A percentile compares a stretch with the other conserved stretches of the same genome.
Conservation (phyloP, 2,797 vertebrate species). For the Danio kyathit region DNA sequence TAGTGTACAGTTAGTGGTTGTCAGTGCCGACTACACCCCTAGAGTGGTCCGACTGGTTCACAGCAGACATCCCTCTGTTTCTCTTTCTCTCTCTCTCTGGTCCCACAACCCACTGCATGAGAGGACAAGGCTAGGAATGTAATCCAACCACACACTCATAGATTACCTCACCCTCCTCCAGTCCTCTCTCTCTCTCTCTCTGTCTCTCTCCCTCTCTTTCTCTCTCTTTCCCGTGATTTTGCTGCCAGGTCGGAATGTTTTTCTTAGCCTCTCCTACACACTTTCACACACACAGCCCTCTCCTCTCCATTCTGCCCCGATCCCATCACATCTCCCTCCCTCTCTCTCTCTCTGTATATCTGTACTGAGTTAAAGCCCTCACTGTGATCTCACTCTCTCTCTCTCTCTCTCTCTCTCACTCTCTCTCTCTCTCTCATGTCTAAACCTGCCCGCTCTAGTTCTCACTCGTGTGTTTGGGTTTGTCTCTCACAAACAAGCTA, state of each 20-base stretch:
- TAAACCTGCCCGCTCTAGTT: slow-evolving; percentile 55
- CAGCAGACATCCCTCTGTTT: slow-evolving; percentile 62
- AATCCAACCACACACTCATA: slow-evolving; percentile 73
- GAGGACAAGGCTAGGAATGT: slow-evolving; percentile 76
- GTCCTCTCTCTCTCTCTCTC: slow-evolving; percentile 68
- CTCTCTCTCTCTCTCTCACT: slow-evolving; percentile 47
- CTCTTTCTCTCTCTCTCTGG: slow-evolving; percentile 62
- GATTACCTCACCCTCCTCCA: slow-evolving; percentile 71
- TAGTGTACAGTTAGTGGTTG: slow-evolving; percentile 65
- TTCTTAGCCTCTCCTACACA: slow-evolving; percentile 89
- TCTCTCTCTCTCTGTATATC: not conserved
- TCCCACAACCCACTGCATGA: slow-evolving; percentile 74
- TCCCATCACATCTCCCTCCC: slow-evolving; percentile 7
- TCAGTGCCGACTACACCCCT: slow-evolving; percentile 67
- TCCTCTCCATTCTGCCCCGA: slow-evolving; percentile 27
- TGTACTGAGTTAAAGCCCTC: slow-evolving; percentile 27
- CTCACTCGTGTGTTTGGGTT: slow-evolving; percentile 45
- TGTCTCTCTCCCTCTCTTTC: slow-evolving; percentile 66
- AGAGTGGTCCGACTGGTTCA: slow-evolving; percentile 75
- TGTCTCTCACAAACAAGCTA: not conserved
- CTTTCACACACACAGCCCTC: slow-evolving; percentile 74
- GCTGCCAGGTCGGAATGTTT: slow-evolving; percentile 80
- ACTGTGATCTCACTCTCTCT: slow-evolving; percentile 31
- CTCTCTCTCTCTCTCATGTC: slow-evolving; percentile 54
- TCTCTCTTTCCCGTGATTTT: slow-evolving; percentile 69